A percentile compares a stretch with the other conserved stretches of the same genome.
These are phyloP conservation scores for Cheilosia vulpina DNA, from an alignment of 2,888 invertebrate genomes.

Conservation along the genomic window DNA sequence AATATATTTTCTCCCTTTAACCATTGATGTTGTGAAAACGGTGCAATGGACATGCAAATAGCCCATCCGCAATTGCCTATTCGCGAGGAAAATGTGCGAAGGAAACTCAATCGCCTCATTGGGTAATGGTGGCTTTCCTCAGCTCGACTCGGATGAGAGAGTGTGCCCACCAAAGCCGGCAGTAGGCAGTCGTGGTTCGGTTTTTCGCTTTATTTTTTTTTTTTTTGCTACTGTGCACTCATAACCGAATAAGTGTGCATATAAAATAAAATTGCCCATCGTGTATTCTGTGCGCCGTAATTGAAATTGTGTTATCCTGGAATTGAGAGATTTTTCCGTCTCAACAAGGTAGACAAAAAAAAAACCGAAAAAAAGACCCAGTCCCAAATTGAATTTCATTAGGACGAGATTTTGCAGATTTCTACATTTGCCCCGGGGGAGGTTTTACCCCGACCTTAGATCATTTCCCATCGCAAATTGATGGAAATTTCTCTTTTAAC, in stretches of 20 bases:
- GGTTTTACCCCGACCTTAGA: conserved; percentile 2
- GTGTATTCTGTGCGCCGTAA: conserved; percentile 36
- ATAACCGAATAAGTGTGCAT: conserved; percentile 26
- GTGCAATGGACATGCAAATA: conserved; percentile 54
- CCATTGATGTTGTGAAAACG: conserved; percentile 7
- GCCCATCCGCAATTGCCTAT: conserved; percentile 46
- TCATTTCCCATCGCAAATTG: conserved; percentile 56
- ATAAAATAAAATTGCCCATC: conserved; percentile 55
- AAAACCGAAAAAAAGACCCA: not conserved
- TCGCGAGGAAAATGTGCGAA: conserved; percentile 60
- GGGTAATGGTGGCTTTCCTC: conserved; percentile 57
- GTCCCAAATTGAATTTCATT: conserved; percentile 63
- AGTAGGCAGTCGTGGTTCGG: not conserved
- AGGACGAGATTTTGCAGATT: conserved; percentile 65
- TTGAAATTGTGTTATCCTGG: conserved; percentile 58
- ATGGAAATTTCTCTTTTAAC: conserved; percentile 69
- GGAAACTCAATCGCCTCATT: conserved; percentile 63
- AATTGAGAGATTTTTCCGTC: conserved; percentile 45
- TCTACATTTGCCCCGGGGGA: conserved; percentile 40
- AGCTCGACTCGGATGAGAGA: conserved; percentile 43
- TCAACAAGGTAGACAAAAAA: not conserved
- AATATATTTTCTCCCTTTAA: not conserved
- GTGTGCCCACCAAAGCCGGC: not conserved
- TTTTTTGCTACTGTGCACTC: conserved; percentile 5
- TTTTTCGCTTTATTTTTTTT: not conserved